Evolutionary conservation across 1,140 invertebrate genomes (phyloP), one percentile per base, ranked within the genome.

Genomic region (Papilio xuthus): DNA sequence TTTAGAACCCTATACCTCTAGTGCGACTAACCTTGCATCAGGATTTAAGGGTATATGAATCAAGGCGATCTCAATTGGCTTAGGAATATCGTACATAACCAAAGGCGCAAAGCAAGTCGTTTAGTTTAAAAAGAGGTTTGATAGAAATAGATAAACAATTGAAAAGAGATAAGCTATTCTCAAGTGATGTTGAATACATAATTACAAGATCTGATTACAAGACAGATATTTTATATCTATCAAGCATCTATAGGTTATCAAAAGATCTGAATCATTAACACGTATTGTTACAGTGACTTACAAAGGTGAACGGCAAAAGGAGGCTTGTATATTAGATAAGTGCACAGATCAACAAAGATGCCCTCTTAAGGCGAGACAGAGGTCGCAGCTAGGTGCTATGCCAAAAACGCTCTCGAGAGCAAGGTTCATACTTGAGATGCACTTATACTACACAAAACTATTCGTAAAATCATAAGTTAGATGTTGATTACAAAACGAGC

Each of bases 331-430:
- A 26, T 69, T 37, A 69, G 70, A 50, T 44, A 44, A 26, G 42
- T 73, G 13, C 42, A 42, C 69, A 28, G 71, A 44, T 50, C 47
- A 73, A 73, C 71, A 20, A 73, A 73, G 71, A 73, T 73, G 23
- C 71, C 71, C 71, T 73, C 71, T 47, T 44, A 44, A 50, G 41
- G 42, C 41, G 41, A 12, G 71, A 26, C 71, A 47, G 42, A 73
- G 71, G 71, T 47, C 71, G 70, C 20, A 44, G 37, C 32, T 12
- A 18, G 20, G 37, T 47, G 42, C 15, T 41, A 15, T n/a, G 42
- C 41, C 41, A 41, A 73, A 73, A 73, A 44, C 20, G 13, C 41
- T 50, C 41, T 47, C 20, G 1, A 73, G 20, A 26, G 20, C 71
- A 73, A 73, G 71, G 42, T 15, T 50, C n/a, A n/a, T 18, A 41